Evolutionary conservation across 2,888 invertebrate genomes (phyloP), one percentile per base, ranked within the genome.

Genomic region (Ethmia dodecea): DNA sequence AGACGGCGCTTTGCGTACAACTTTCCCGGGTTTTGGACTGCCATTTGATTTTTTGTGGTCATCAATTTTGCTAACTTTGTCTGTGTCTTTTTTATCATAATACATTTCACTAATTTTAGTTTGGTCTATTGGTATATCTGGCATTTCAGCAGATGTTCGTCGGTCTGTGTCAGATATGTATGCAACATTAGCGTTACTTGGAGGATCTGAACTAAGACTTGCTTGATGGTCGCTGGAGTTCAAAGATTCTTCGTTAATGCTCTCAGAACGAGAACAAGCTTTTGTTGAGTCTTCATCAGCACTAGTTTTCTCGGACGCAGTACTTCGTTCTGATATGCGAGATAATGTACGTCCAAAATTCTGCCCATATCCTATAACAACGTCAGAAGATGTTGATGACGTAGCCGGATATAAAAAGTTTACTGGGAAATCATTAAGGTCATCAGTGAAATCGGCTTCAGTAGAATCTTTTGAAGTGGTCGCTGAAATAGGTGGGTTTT

Each of bases 261-360:
- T 94, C 37, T 94, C 93, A 2, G 94, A 94, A 42, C 94, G 90
- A 1, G 94, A 94, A 42, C 94, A 94, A 3, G 93, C 94, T 72
- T 94, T 95, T 16, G 94, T 94, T 0, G 94, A 93, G 77, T 95
- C 94, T 65, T 94, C 94, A 55, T 94, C 91, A 42, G 94, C 92
- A 59, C 94, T 94, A 2, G 94, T 93, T 69, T 95, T 95, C 65
- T 95, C 95, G 0, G 95, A 95, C 8, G 94, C 94, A 6, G 95
- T 95, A 48, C 95, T 95, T 27, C 95, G 88, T 74, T 96, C 96
- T 0, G 95, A 95, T 60, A 96, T 96, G 43, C 95, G 87, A 1
- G 95, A 95, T 15, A 95, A 83, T 0, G 95, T 95, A 27, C 95
- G 88, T 0, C 92, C 91, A 72, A 93, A 94, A 28, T 92, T 92